phyloP scores from a whole-genome alignment of 2,113 vertebrate genomes.

The Lipotes vexillifer region DNA sequence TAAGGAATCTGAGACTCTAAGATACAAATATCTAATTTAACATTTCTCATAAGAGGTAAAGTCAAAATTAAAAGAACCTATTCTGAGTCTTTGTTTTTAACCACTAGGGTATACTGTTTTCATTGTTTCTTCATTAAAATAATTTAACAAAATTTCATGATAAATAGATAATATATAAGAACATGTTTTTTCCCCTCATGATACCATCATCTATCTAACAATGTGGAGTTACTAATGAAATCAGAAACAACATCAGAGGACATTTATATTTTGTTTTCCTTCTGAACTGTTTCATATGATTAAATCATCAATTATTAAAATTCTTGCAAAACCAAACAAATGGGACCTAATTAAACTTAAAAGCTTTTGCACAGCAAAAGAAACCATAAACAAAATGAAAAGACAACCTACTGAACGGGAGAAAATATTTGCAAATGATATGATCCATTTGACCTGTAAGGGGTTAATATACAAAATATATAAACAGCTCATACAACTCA shows the following conservation, averaged over 20 bases:
- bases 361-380: not conserved
- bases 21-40: not conserved
- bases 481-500: not conserved
- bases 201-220: not conserved
- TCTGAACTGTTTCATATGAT: slow-evolving; percentile 31
- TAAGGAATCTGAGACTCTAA: not conserved
- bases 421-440: too few species aligned
- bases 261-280: not conserved
- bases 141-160: not conserved
- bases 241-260: not conserved
- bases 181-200: not conserved
- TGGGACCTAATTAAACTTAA: not conserved
- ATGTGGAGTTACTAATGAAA: not conserved
- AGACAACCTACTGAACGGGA: too few species aligned
- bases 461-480: not conserved
- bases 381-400: too few species aligned
- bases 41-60: not conserved
- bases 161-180: not conserved
- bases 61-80: not conserved
- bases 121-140: not conserved
- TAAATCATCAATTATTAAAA: not conserved
- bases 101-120: not conserved
- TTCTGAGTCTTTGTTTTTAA: not conserved
- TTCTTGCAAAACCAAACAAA: not conserved
- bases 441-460: too few species aligned